Conservation (phyloP, 2,888 invertebrate genomes). For the Xestoiulus laeticollis region DNA sequence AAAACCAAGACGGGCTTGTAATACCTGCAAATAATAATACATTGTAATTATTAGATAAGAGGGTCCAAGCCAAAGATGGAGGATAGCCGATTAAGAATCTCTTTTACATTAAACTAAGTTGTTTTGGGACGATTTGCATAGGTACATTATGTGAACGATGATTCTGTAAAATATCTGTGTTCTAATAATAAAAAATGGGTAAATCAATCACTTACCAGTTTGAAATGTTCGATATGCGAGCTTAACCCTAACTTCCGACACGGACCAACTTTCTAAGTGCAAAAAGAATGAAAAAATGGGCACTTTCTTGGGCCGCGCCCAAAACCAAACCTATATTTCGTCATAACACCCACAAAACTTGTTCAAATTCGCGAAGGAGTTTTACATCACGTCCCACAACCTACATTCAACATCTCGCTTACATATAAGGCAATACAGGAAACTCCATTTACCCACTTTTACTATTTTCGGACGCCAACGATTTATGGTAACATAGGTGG, state of each 20-base stretch:
- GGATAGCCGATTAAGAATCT: too few relatives aligned
- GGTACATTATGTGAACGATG: not conserved
- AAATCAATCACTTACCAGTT: not conserved
- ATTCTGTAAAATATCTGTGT: not conserved
- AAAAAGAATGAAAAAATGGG: not conserved
- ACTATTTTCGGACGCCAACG: not conserved
- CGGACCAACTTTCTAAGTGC: not conserved
- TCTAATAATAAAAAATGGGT: not conserved
- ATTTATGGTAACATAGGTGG: not conserved
- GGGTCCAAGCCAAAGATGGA: too few relatives aligned
- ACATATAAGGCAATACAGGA: constrained; percentile 26
- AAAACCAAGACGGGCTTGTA: not conserved
- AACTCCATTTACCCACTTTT: constrained; percentile 13
- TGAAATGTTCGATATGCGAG: not conserved
- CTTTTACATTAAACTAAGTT: not conserved
- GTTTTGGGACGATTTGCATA: not conserved
- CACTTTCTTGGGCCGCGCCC: not conserved
- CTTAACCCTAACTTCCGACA: constrained; percentile 60
- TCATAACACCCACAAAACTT: constrained; percentile 14
- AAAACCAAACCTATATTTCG: constrained; percentile 37
- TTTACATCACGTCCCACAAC: not conserved
- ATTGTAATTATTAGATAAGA: not conserved
- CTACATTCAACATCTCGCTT: not conserved
- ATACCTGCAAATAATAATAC: not conserved
- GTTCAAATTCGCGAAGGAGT: not conserved